Base-by-base conservation (phyloP, 2,113 vertebrate species). In the Lipotes vexillifer region DNA sequence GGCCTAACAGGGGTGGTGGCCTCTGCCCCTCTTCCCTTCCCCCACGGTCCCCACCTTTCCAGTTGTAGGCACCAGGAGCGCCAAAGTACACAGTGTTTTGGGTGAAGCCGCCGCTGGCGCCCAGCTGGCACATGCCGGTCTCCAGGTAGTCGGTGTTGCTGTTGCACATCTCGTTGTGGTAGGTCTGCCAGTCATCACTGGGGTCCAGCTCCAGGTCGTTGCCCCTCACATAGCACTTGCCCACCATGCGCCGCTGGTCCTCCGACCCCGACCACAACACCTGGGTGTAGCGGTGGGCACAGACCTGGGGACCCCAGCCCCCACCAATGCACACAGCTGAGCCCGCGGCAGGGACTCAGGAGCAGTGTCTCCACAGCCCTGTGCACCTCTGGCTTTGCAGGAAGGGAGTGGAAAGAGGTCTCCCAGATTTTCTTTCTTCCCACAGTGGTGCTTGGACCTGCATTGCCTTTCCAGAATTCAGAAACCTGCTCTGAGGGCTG, bases 61-160 rank as follows among this genome's bases (percentile, higher is more conserved):
- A 99, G 25, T 98, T 66, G 93, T 98, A 99, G 98, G 99, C 99
- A 0, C 99, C 99, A 0, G 99, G 97, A 0, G 99, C 97, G 0
- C 99, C 99, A 0, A 99, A 98, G 91, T 99, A 99, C 87, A 99
- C 98, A 0, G 99, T 99, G 6, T 98, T 99, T 65, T 98, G 80
- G 0, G 99, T 98, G 97, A 99, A 99, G 97, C 99, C 99, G 0
- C 98, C 99, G 0, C 99, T 99, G 97, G 99, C 99, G 94, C 99
- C 99, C 99, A 99, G 98, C 98, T 99, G 99, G 98, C 99, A 99
- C 99, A 99, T 99, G 97, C 99, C 99, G 0, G 99, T 99, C 18
- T 91, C 33, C 0, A 98, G 93, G 41, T 98, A 80, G 98, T 99
- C 99, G 0, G 75, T 96, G 98, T 98, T 98, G 96, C 99, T 98